These are phyloP conservation scores for Monoplex corrugatus DNA, from an alignment of 2,888 invertebrate species.

Conservation along the genomic window DNA sequence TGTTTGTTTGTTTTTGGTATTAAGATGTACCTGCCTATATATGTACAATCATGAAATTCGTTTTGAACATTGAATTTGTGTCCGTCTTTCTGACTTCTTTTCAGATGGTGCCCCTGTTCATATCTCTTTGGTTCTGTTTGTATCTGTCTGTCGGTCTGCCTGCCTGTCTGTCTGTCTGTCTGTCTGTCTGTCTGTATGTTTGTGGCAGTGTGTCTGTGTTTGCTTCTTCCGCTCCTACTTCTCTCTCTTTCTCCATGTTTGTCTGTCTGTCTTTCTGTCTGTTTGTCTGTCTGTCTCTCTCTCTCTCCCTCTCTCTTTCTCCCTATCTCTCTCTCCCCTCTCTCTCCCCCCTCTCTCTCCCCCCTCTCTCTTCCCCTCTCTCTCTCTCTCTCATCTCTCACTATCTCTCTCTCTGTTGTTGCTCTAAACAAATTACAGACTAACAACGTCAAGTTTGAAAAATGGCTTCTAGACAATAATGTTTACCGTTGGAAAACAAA, in stretches of 20 bases:
- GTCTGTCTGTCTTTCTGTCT: not conserved
- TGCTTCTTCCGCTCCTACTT: not conserved
- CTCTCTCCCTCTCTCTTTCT: not conserved
- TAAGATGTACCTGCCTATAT: too few relatives aligned
- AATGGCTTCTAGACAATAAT: too few relatives aligned
- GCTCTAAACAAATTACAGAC: too few relatives aligned
- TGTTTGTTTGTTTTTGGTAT: too few relatives aligned
- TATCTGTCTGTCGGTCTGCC: not conserved
- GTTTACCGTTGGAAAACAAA: too few relatives aligned
- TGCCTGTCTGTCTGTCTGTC: not conserved
- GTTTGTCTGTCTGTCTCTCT: not conserved
- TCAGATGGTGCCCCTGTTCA: too few relatives aligned
- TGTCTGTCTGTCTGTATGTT: not conserved
- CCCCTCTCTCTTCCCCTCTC: too few relatives aligned
- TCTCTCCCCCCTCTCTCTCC: not conserved
- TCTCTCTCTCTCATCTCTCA: not conserved
- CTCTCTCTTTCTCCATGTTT: not conserved
- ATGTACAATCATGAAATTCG: too few relatives aligned
- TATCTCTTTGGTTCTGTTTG: not conserved
- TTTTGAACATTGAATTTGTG: too few relatives aligned
- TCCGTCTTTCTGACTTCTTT: too few relatives aligned
- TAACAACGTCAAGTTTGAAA: too few relatives aligned
- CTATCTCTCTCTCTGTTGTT: not conserved
- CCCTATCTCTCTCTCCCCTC: not conserved
- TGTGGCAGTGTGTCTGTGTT: not conserved